These are phyloP conservation scores for Xestia ashworthii DNA, from an alignment of 2,888 invertebrate species.

Conservation along the genomic window DNA sequence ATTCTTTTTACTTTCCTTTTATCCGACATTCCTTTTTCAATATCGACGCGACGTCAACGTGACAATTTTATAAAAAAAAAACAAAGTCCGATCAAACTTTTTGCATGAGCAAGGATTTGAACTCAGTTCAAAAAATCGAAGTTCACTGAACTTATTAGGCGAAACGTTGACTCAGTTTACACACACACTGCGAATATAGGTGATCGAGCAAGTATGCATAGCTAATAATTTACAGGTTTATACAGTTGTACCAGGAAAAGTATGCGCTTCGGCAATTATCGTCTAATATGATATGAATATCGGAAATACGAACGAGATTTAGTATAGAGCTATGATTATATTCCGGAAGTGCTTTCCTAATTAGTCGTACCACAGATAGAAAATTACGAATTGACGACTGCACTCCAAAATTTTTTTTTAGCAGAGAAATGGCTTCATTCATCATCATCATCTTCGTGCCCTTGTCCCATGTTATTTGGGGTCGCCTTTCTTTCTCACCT, in stretches of 20 bases:
- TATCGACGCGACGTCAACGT: not conserved
- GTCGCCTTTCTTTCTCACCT: too few relatives aligned
- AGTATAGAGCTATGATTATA: not conserved
- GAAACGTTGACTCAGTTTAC: not conserved
- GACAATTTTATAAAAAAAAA: constrained; percentile 1
- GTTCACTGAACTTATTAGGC: constrained; percentile 35
- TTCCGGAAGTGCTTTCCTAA: not conserved
- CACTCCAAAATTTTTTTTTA: too few relatives aligned
- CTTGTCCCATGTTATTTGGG: too few relatives aligned
- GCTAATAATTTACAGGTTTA: not conserved
- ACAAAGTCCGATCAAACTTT: not conserved
- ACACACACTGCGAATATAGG: not conserved
- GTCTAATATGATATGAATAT: too few relatives aligned
- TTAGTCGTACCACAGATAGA: not conserved
- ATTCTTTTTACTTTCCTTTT: not conserved
- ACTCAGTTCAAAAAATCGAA: not conserved
- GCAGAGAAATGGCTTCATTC: too few relatives aligned
- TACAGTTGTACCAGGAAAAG: not conserved
- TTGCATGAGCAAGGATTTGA: not conserved
- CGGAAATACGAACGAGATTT: not conserved
- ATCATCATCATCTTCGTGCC: too few relatives aligned
- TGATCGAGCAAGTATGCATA: not conserved
- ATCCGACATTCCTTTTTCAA: not conserved
- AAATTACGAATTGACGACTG: not conserved
- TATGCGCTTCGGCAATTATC: not conserved